Percentiles rank a stretch among this genome's conserved stretches.
phyloP scores from a whole-genome alignment of 2,888 invertebrate species.

The Ectemnius continuus region DNA sequence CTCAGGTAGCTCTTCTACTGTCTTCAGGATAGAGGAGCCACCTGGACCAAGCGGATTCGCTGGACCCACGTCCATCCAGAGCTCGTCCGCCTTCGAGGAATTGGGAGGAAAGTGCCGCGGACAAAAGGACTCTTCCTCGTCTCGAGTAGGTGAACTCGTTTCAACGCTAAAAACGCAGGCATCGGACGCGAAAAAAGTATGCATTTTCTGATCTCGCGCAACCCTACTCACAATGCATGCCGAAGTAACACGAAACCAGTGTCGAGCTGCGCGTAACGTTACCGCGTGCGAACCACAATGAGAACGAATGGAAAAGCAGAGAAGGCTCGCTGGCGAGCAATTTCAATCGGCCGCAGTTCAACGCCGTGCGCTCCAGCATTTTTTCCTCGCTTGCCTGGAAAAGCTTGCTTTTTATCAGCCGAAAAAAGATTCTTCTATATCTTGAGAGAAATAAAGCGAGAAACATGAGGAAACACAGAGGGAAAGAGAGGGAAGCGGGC shows the following conservation, averaged over 20 bases:
- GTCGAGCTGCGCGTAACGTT: constrained; percentile 63
- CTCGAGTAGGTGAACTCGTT: constrained; percentile 5
- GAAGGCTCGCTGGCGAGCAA: constrained; percentile 58
- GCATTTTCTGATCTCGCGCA: constrained; percentile 54
- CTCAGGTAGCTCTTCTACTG: constrained; percentile 42
- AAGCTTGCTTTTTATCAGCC: constrained; percentile 58
- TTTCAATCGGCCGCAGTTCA: constrained; percentile 64
- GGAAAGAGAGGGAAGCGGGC: constrained; percentile 26
- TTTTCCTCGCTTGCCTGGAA: constrained; percentile 51
- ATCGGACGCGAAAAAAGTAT: constrained; percentile 27
- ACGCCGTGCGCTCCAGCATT: constrained; percentile 59
- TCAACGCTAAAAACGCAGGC: constrained; percentile 16
- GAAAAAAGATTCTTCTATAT: constrained; percentile 57
- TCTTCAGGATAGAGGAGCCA: constrained; percentile 39
- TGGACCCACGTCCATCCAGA: constrained; percentile 31
- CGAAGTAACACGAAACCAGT: constrained; percentile 65
- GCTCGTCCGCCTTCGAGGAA: neutral
- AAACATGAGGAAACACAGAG: no score
- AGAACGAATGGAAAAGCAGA: constrained; percentile 57
- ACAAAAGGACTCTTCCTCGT: constrained; percentile 2
- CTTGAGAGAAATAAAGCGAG: neutral
- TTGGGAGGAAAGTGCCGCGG: neutral
- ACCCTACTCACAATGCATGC: constrained; percentile 63
- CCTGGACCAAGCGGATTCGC: constrained; percentile 37
- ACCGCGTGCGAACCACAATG: constrained; percentile 67